Conservation (phyloP, 2,888 invertebrate genomes). For the Nycteola revayana region DNA sequence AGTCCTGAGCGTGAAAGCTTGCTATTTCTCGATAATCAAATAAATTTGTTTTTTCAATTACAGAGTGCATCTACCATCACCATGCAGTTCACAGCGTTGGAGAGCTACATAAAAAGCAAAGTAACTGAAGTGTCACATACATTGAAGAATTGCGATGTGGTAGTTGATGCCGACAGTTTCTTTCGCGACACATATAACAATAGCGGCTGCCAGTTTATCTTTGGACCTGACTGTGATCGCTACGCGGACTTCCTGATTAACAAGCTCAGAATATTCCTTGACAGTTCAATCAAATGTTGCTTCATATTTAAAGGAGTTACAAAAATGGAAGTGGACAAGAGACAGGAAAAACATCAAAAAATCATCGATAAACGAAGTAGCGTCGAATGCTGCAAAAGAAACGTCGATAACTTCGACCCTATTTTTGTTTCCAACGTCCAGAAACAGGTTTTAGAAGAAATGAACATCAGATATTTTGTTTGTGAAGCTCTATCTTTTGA, state of each 20-base stretch:
- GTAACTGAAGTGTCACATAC: conserved; percentile 2
- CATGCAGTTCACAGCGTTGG: conserved; percentile 19
- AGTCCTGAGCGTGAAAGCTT: too few species aligned
- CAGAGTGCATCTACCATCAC: conserved; percentile 1
- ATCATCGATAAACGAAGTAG: conserved; percentile 5
- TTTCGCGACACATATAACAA: conserved; percentile 28
- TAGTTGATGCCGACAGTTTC: conserved; percentile 25
- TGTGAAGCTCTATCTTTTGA: conserved; percentile 31
- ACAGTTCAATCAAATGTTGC: conserved; percentile 13
- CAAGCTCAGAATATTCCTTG: conserved; percentile 7
- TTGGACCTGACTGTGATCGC: conserved; percentile 25
- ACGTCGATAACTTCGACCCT: conserved; percentile 14
- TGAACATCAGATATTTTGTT: conserved; percentile 35
- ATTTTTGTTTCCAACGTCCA: conserved; percentile 21
- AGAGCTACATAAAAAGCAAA: conserved; percentile 15
- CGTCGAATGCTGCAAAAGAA: not conserved
- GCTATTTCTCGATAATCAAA: too few species aligned
- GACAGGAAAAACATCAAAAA: conserved; percentile 13
- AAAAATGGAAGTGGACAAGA: conserved; percentile 3
- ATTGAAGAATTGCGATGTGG: conserved; percentile 15
- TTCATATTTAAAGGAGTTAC: conserved; percentile 26
- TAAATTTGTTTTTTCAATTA: not conserved
- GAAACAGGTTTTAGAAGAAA: conserved; percentile 32
- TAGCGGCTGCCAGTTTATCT: conserved; percentile 32
- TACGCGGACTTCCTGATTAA: conserved; percentile 19